Evolutionary conservation across 2,113 vertebrate genomes (phyloP), one percentile per base, ranked within the genome.

Genomic region (Castor canadensis): DNA sequence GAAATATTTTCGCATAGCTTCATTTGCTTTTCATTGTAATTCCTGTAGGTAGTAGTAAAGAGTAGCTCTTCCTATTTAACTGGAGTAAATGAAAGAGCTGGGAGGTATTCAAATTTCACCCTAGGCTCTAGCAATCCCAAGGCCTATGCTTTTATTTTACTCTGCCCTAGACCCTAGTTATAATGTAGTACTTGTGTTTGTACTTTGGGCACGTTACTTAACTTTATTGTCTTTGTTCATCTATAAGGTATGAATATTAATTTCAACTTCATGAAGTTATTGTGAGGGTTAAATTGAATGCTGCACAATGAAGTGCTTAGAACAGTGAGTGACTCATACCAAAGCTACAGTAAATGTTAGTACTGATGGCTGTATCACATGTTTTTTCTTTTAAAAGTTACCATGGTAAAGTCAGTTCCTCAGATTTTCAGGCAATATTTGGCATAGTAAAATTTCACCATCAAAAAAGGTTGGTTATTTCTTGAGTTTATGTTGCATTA

Each of bases 331-430:
- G 80, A 26, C 19, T 79, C 17, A 24, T 56, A 87, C 47, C 40
- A 75, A 64, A 66, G 16, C 20, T 56, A 9, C n/a, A 81, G 1
- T 64, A 81, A 79, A 69, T 45, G 28, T 93, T 79, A 88, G 54
- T 93, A 62, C 1, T 52, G 9, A n/a, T 62, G 58, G 47, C n/a
- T 84, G 24, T 40, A n/a, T 11, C 13, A 49, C 32, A 43, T 81
- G 60, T 86, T 79, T 67, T 30, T 87, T 5, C 45, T 32, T 93
- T 96, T 94, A 91, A 81, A 91, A 85, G 28, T 90, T 92, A 35
- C 10, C 3, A 26, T 40, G 40, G 82, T 93, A 81, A 87, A 95
- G 64, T 26, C 84, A 64, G 64, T 96, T 81, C 13, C 28, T 88
- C 49, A 87, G 43, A 77, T 86, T 77, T 95, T 96, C 17, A 77